Evolutionary conservation across 2,113 vertebrate species (phyloP).

Genomic region (Trematomus loennbergii): DNA sequence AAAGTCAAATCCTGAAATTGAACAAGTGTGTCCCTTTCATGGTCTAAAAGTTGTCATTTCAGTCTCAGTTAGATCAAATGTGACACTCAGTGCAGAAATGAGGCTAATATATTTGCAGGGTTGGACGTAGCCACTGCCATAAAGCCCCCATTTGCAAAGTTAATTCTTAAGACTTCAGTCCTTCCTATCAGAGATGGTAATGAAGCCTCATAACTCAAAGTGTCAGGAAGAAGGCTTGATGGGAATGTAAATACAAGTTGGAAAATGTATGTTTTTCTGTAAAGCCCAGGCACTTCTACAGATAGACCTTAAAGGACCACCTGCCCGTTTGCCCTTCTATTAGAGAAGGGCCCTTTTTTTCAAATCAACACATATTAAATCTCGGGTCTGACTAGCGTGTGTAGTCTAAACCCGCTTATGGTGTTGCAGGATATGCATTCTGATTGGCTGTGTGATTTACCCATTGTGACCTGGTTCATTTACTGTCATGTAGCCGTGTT

Average conservation of each 20-base stretch:
- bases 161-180: slow-evolving; percentile 28
- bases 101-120: slow-evolving; percentile 31
- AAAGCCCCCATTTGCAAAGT: slow-evolving; percentile 41
- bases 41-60: slow-evolving; percentile 62
- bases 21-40: slow-evolving; percentile 60
- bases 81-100: slow-evolving; percentile 38
- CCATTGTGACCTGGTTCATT: too few species aligned
- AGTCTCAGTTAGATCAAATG: slow-evolving; percentile 47
- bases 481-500: too few species aligned
- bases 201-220: not conserved
- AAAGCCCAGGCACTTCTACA: too few species aligned
- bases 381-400: too few species aligned
- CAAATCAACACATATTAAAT: too few species aligned
- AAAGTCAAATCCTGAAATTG: slow-evolving; percentile 62
- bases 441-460: too few species aligned
- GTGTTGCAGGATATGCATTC: too few species aligned
- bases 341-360: too few species aligned
- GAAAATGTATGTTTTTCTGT: not conserved
- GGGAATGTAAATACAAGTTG: not conserved
- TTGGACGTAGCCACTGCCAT: slow-evolving; percentile 30
- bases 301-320: too few species aligned
- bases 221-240: slow-evolving; percentile 7
- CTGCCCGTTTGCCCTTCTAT: too few species aligned
- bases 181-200: slow-evolving; percentile 9
- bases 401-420: too few species aligned